Conservation (phyloP, 2,113 vertebrate genomes). For the Stegostoma tigrinum region DNA sequence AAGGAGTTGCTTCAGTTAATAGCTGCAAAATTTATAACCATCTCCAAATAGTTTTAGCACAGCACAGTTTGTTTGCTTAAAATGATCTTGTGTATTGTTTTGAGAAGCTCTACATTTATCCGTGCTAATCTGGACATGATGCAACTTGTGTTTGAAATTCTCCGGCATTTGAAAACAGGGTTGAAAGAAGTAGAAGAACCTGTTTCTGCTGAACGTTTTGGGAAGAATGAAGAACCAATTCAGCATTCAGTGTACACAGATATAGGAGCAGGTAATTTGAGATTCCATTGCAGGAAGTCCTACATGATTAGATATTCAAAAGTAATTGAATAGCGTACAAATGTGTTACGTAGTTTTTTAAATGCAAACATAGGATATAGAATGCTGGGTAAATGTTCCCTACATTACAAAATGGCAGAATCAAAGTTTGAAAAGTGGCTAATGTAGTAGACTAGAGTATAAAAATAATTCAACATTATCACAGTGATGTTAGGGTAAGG, state of each 20-base stretch:
- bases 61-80: not conserved
- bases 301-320: not conserved
- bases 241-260: conserved; percentile 34
- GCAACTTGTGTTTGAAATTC: not conserved
- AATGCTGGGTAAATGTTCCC: not conserved
- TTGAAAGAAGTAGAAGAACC: conserved; percentile 51
- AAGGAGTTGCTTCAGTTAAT: not conserved
- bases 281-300: not conserved
- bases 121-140: not conserved
- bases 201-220: conserved; percentile 40
- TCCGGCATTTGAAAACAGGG: conserved; percentile 47
- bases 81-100: not conserved
- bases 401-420: not conserved
- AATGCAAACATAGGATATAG: not conserved
- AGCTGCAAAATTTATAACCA: not conserved
- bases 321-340: not conserved
- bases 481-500: no score
- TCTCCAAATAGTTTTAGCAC: not conserved
- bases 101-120: not conserved
- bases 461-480: not conserved
- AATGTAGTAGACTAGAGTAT: not conserved
- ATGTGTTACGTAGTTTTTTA: not conserved
- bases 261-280: not conserved
- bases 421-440: not conserved
- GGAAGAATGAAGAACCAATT: conserved; percentile 39